Evolutionary conservation across 2,797 vertebrate genomes (phyloP).

Genomic region (Sebastes dallii): DNA sequence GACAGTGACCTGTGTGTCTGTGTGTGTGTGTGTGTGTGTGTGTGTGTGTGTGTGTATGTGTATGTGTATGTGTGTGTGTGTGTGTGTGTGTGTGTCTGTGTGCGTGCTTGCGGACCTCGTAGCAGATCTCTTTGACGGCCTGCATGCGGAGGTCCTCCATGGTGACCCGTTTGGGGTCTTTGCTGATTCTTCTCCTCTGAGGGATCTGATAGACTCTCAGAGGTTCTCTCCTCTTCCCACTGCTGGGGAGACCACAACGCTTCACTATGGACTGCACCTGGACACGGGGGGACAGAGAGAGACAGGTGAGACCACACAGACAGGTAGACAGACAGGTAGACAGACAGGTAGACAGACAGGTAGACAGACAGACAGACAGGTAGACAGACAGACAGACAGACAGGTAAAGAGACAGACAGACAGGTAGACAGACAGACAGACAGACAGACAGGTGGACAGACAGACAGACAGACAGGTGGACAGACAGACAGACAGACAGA

Average conservation of each 20-base stretch:
- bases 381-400: neutral
- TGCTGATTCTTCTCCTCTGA: slow-evolving; percentile 86
- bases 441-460: too few relatives aligned
- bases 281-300: neutral
- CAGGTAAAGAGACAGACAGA: neutral
- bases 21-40: too few relatives aligned
- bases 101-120: slow-evolving; percentile 75
- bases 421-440: too few relatives aligned
- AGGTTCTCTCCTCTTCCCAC: slow-evolving; percentile 88
- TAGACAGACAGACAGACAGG: neutral
- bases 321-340: neutral
- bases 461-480: too few relatives aligned
- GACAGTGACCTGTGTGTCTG: too few relatives aligned
- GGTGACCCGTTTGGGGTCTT: slow-evolving; percentile 87
- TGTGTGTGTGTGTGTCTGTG: neutral
- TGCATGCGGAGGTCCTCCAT: slow-evolving; percentile 90
- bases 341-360: neutral
- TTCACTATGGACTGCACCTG: slow-evolving; percentile 86
- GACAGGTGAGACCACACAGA: neutral
- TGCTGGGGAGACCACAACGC: slow-evolving; percentile 89
- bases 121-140: slow-evolving; percentile 93
- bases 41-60: neutral
- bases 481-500: neutral
- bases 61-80: neutral
- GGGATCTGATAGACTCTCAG: slow-evolving; percentile 91